Evolutionary conservation across 2,888 invertebrate genomes (phyloP).

Genomic region (Allolobophora icterica): DNA sequence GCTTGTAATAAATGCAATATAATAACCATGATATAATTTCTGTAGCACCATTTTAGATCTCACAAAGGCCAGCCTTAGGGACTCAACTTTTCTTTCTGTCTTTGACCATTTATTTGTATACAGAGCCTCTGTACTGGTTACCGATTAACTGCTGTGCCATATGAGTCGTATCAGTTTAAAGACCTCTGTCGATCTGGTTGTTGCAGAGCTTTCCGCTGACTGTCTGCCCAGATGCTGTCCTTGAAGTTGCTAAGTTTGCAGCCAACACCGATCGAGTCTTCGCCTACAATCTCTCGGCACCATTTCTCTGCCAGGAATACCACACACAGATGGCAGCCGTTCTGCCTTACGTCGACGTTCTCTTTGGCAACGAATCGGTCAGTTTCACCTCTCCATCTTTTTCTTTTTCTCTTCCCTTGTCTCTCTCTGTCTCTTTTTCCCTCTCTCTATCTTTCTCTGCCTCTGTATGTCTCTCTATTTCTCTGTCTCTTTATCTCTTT

Average conservation of each 20-base stretch:
- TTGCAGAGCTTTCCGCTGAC: slow-evolving; percentile 93
- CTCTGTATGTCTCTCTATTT: neutral
- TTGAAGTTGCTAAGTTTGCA: slow-evolving; percentile 82
- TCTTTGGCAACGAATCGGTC: slow-evolving; percentile 92
- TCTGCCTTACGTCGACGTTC: slow-evolving; percentile 88
- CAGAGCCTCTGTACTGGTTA: no score
- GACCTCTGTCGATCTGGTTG: slow-evolving; percentile 48
- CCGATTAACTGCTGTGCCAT: no score
- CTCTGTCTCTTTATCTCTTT: neutral
- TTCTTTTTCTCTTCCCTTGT: neutral
- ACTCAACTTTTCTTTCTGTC: no score
- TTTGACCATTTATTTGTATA: no score
- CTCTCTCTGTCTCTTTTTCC: neutral
- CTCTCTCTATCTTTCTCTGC: neutral
- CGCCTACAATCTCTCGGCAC: slow-evolving; percentile 92
- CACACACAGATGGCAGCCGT: slow-evolving; percentile 80
- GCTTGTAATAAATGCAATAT: no score
- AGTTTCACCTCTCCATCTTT: slow-evolving; percentile 57
- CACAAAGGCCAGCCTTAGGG: no score
- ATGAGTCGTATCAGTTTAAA: neutral
- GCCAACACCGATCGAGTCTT: slow-evolving; percentile 74
- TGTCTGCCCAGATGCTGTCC: slow-evolving; percentile 85
- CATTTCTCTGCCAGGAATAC: slow-evolving; percentile 87
- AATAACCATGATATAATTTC: no score
- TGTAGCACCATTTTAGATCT: no score